Evolutionary conservation across 1,140 invertebrate species (phyloP).

Genomic region (Campoletis sonorensis): DNA sequence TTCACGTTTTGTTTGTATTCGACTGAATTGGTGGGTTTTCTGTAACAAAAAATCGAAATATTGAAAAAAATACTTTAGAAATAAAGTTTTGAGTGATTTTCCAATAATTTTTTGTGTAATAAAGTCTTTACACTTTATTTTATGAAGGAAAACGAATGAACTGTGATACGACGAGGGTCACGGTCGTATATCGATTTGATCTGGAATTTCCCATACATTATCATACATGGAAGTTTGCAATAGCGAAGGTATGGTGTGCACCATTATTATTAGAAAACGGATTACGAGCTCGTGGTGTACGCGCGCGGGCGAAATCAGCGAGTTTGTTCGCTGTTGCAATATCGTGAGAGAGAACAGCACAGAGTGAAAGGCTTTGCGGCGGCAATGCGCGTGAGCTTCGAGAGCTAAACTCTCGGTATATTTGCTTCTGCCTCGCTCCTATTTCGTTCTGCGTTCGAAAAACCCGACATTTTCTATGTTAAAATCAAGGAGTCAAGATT

Average conservation of each 20-base stretch:
- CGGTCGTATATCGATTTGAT: background rate
- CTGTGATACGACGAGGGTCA: background rate
- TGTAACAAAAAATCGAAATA: too few species aligned
- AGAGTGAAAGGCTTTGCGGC: conserved; percentile 63
- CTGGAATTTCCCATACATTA: background rate
- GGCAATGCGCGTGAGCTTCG: conserved; percentile 52
- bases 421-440: conserved; percentile 57
- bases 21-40: too few species aligned
- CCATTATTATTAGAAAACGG: conserved; percentile 60
- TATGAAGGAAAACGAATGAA: background rate
- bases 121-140: too few species aligned
- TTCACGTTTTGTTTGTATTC: background rate
- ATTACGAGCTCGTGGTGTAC: conserved; percentile 56
- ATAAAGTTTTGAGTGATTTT: too few species aligned
- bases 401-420: conserved; percentile 51
- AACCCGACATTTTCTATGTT: conserved; percentile 32
- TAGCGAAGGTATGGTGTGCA: background rate
- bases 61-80: too few species aligned
- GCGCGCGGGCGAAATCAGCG: conserved; percentile 21
- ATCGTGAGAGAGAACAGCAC: conserved; percentile 60
- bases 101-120: too few species aligned
- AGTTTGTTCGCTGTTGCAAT: conserved; percentile 56
- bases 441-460: conserved; percentile 41
- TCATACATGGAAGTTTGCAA: conserved; percentile 8
- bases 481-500: background rate